A percentile compares a stretch with the other conserved stretches of the same genome.
These are phyloP conservation scores for Melanargia galathea DNA, from an alignment of 2,888 invertebrate genomes.

Conservation along the genomic window DNA sequence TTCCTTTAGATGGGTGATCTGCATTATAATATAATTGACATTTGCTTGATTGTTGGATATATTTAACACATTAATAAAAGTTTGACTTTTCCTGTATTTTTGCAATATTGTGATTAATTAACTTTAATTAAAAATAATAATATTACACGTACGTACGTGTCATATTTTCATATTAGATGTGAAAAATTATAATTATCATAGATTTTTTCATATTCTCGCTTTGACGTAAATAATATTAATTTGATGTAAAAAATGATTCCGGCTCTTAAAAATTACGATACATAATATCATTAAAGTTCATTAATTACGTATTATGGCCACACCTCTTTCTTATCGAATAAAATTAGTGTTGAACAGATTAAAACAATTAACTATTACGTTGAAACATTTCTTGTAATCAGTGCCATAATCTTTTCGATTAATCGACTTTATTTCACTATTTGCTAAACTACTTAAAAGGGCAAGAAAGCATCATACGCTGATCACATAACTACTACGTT, in stretches of 20 bases:
- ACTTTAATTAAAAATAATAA: neutral
- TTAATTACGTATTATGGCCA: neutral
- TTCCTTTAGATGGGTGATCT: too few relatives aligned
- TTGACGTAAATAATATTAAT: neutral
- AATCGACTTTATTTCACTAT: neutral
- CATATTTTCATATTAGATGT: neutral
- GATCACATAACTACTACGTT: too few relatives aligned
- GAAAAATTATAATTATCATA: neutral
- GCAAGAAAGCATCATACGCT: too few relatives aligned
- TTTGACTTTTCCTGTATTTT: neutral
- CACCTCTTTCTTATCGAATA: neutral
- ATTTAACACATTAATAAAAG: neutral
- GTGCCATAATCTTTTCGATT: neutral
- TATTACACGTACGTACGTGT: neutral
- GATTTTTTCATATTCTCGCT: neutral
- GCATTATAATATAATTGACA: too few relatives aligned
- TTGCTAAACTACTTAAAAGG: neutral
- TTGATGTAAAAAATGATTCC: neutral
- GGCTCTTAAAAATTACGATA: neutral
- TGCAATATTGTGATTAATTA: neutral
- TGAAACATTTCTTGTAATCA: conserved; percentile 4
- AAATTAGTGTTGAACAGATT: neutral
- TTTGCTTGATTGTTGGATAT: neutral
- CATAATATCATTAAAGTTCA: neutral
- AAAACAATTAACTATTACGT: conserved; percentile 1